Evolutionary conservation across 2,888 invertebrate species (phyloP).

Genomic region (Lithophane ornitopus): DNA sequence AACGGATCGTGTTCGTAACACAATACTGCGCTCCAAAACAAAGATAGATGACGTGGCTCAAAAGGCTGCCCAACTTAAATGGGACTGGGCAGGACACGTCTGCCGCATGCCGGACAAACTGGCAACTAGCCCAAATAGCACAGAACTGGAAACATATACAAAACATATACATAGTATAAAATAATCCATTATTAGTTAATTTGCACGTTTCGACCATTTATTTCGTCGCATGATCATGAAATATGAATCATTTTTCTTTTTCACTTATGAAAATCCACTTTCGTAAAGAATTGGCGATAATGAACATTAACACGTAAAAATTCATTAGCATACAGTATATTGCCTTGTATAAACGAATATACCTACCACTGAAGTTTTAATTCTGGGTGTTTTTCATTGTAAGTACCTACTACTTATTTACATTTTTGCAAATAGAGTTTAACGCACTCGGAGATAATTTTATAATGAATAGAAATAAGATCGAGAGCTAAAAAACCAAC

Average conservation of each 20-base stretch:
- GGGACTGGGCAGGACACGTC: too few relatives aligned
- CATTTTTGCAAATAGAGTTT: constrained; percentile 13
- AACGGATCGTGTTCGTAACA: too few relatives aligned
- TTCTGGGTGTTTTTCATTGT: constrained; percentile 6
- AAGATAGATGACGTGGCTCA: too few relatives aligned
- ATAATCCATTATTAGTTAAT: neutral
- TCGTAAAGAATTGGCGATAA: constrained; percentile 30
- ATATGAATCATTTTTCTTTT: constrained; percentile 21
- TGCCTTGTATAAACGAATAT: constrained; percentile 32
- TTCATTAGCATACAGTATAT: constrained; percentile 44
- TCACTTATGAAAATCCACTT: constrained; percentile 6
- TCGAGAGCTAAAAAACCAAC: neutral
- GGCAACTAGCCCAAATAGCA: too few relatives aligned
- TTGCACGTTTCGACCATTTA: neutral
- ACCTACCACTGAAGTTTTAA: constrained; percentile 3
- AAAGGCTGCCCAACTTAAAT: too few relatives aligned
- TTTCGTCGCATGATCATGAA: constrained; percentile 17
- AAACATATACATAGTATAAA: neutral
- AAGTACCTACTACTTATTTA: neutral
- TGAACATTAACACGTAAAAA: constrained; percentile 26
- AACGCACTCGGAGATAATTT: neutral
- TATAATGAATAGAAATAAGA: neutral
- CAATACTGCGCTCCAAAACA: too few relatives aligned
- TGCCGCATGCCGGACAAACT: too few relatives aligned
- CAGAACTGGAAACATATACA: too few relatives aligned